Evolutionary conservation across 2,113 vertebrate genomes (phyloP).

Genomic region (Sylvietta virens): DNA sequence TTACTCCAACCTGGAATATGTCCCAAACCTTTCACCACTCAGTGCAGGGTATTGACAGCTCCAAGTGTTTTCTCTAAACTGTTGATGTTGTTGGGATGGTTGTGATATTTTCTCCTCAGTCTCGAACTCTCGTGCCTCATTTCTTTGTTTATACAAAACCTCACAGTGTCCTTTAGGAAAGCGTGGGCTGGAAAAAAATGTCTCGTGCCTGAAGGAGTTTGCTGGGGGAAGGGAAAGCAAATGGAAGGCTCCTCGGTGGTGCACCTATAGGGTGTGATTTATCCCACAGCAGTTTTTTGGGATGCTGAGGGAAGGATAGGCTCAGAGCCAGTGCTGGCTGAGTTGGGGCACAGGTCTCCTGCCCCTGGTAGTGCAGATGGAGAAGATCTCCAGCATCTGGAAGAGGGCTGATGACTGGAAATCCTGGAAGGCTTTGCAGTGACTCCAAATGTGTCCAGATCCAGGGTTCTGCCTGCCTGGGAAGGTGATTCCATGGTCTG

Average conservation of each 20-base stretch:
- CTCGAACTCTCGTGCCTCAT: neutral
- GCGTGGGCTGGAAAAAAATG: neutral
- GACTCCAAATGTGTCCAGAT: fast-evolving
- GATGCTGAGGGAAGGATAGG: neutral
- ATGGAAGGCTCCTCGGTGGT: neutral
- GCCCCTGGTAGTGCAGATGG: neutral
- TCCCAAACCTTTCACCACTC: constrained; percentile 51
- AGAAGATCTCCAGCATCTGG: neutral
- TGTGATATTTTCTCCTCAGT: constrained; percentile 5
- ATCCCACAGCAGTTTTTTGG: neutral
- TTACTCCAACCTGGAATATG: constrained; percentile 1
- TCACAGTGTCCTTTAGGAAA: neutral
- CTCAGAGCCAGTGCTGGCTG: neutral
- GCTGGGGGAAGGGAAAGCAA: neutral
- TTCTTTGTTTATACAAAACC: constrained; percentile 39
- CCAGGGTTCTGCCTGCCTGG: neutral
- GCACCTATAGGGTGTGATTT: fast-evolving
- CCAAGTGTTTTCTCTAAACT: constrained; percentile 44
- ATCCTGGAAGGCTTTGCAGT: neutral
- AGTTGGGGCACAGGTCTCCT: neutral
- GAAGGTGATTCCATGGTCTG: fast-evolving
- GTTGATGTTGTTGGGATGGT: constrained; percentile 50
- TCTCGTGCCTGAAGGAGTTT: neutral
- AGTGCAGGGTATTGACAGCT: constrained; percentile 39
- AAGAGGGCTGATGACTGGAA: neutral